Evolutionary conservation across 2,888 invertebrate genomes (phyloP), one percentile per base, ranked within the genome.

Genomic region (Dryococelus australis): DNA sequence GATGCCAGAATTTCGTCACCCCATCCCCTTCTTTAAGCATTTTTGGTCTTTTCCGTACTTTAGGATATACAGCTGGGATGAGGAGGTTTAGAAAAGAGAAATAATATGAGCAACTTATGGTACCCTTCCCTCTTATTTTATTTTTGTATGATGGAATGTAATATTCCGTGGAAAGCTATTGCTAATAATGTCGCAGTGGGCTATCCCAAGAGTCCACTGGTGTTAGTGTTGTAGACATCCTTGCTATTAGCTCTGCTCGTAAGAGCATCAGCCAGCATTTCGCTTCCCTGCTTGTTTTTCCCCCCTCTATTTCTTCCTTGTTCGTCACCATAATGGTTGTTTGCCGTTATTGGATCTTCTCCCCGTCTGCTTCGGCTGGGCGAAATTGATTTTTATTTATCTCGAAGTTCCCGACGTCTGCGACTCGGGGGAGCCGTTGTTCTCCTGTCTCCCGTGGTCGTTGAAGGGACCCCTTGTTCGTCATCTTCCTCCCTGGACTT

Each of bases 381-480:
- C n/a, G 65, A 65, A 65, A 65, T 65, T 65, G 65, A 65, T 65
- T 65, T 65, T 65, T 65, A 65, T 65, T 65, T 65, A 65, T 65
- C 24, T 65, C 13, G 65, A 24, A 65, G 65, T 65, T 65, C 8
- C 6, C 24, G 65, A 65, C 65, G 65, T n/a, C 65, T 65, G 65
- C 20, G 24, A n/a, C 65, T 8, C 65, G 65, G 65, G 24, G 65
- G 65, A 65, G 65, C 65, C 16, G 65, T 65, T 65, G 65, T 65
- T 8, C n/a, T 65, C 24, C 65, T 65, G 65, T 3, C 24, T 5
- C 24, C 65, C 65, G 65, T 65, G 0, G 65, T 65, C 65, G 65
- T 6, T 65, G 65, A 9, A 65, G 65, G 65, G 65, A 24, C 6
- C 65, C 65, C 65, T 0, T 65, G 65, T 65, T 65, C n/a, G 20